Evolutionary conservation across 92 coral and sea anemone genomes (phyloP).

Genomic region (Ricordea florida): DNA sequence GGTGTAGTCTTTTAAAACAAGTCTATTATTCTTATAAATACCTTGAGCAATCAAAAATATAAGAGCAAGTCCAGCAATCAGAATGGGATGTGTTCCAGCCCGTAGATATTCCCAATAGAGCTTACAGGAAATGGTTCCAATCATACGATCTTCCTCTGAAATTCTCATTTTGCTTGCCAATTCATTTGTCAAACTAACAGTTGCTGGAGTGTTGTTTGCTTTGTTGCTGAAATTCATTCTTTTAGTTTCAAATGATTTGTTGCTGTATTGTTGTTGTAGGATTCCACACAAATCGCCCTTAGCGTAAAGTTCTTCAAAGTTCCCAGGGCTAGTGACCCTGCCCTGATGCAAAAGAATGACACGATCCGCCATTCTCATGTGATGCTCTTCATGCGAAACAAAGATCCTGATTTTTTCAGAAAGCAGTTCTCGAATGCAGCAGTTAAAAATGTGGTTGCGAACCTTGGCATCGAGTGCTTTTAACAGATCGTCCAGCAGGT

Average conservation of each 20-base stretch:
- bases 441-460: constrained; percentile 36
- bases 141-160: constrained; percentile 34
- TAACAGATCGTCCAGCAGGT: constrained; percentile 58
- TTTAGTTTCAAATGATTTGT: not conserved
- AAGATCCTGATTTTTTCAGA: constrained; percentile 22
- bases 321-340: not conserved
- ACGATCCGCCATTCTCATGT: constrained; percentile 19
- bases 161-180: not conserved
- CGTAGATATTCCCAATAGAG: constrained; percentile 48
- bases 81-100: constrained; percentile 46
- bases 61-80: constrained; percentile 2
- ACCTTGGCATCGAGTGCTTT: constrained; percentile 49
- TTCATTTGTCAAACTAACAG: not conserved
- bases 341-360: constrained; percentile 4
- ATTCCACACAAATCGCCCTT: not conserved
- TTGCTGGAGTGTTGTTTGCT: not conserved
- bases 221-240: not conserved
- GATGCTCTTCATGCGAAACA: constrained; percentile 16
- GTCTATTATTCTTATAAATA: not conserved
- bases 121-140: constrained; percentile 46
- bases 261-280: not conserved
- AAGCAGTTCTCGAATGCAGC: constrained; percentile 28
- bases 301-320: not conserved
- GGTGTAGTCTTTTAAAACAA: no score
- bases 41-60: constrained; percentile 56